Percentiles rank a stretch among this genome's conserved stretches.
Evolutionary conservation across 2,888 invertebrate genomes (phyloP).

Genomic region (Malacosoma neustria): DNA sequence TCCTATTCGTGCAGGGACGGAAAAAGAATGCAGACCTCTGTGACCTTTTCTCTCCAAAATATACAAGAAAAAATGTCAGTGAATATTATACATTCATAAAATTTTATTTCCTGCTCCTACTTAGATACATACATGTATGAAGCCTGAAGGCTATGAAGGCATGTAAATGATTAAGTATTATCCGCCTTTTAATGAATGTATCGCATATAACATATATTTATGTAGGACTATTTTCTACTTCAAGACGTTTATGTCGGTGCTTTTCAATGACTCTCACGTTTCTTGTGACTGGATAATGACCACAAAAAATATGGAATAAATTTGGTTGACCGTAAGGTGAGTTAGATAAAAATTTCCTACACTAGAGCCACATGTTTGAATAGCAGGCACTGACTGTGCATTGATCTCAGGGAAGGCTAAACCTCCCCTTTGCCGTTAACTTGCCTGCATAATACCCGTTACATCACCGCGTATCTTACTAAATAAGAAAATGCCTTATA

Average conservation of each 20-base stretch:
- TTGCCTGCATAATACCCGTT: too few relatives aligned
- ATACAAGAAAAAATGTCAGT: not conserved
- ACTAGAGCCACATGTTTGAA: not conserved
- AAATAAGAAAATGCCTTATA: not conserved
- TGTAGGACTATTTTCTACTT: not conserved
- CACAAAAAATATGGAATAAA: not conserved
- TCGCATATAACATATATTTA: not conserved
- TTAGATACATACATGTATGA: not conserved
- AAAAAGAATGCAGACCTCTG: not conserved
- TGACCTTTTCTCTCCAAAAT: not conserved
- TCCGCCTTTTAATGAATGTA: not conserved
- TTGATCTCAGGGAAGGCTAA: too few relatives aligned
- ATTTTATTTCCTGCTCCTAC: slow-evolving; percentile 5
- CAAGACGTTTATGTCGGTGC: not conserved
- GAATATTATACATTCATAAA: not conserved
- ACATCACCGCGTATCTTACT: too few relatives aligned
- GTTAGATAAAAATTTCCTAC: not conserved
- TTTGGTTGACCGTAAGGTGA: not conserved
- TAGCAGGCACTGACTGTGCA: too few relatives aligned
- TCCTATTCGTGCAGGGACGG: too few relatives aligned
- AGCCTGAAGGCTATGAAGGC: not conserved
- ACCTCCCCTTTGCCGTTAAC: too few relatives aligned
- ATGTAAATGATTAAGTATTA: not conserved
- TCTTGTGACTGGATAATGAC: too few relatives aligned
- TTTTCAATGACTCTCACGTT: too few relatives aligned